Evolutionary conservation across 1,140 invertebrate species (phyloP), one percentile per base, ranked within the genome.

Genomic region (Danaus melanippus): DNA sequence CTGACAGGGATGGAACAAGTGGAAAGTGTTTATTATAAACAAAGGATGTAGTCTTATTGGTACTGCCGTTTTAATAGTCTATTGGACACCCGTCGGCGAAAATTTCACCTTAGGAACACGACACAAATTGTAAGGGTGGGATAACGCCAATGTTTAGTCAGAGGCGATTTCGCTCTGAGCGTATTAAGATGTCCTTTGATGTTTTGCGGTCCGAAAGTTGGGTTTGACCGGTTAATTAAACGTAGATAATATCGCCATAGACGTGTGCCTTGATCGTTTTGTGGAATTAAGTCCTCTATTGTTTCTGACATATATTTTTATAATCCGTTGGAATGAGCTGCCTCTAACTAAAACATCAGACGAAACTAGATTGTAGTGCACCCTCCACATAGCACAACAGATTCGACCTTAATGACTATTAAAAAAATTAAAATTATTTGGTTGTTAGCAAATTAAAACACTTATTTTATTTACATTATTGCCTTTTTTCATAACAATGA

Each of bases 11-110:
- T 44, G 60, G 56, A 8, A 10, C 44, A 46, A 70, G 73, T 78
- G 63, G 75, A 81, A 84, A 84, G 79, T 82, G 82, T 85, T 85
- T 83, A 85, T 84, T 74, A 83, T 84, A 86, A 86, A 84, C 83
- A 86, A 82, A 83, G 83, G 77, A 82, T 79, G 71, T 70, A 76
- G 80, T 82, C 83, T 86, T 82, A 86, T 84, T 86, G 80, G 79
- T 83, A 79, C 69, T 82, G 74, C 71, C 68, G 77, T 78, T 86
- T 86, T 86, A 86, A 86, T 86, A 81, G 80, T 76, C 79, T 80
- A 84, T 85, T 76, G 82, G 79, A 77, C 71, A 71, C 67, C 71
- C 71, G 76, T 72, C 67, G 76, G 69, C 74, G 74, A 74, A 79
- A 79, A 79, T 83, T 78, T 78, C 69, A 77, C 79, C 73, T 81